Evolutionary conservation across 2,888 invertebrate genomes (phyloP), one percentile per base, ranked within the genome.

Genomic region (Harpagoxenus sublaevis): DNA sequence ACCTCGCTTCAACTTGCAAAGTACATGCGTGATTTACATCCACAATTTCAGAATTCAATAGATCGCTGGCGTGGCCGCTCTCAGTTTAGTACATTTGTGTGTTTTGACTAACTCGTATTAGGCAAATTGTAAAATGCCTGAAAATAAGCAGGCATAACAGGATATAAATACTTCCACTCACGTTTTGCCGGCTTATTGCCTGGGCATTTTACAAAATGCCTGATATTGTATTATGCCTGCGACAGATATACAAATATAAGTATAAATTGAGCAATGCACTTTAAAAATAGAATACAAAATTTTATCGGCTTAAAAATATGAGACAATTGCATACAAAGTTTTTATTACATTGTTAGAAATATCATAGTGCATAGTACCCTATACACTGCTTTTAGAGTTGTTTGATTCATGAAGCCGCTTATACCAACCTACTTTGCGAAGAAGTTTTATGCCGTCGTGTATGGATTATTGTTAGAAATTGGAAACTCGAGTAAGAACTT

Each of bases 401-500:
- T 4, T 2, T 8, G 48, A 48, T 15, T 48, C 12, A 66, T 31
- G 18, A 31, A 45, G 48, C 23, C 2, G n/a, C 0, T 28, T 57
- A 23, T 12, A 48, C 6, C 75, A 48, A 48, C 35, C 45, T 9
- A 75, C 10, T 65, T 66, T 35, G 18, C 31, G 35, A 75, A 31
- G 23, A 48, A 60, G 48, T 9, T 65, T 23, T 15, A 35, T 6
- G 18, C 45, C 35, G 23, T 1, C 23, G 18, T 55, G 23, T 1
- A 23, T 12, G 53, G 23, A 71, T 60, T 79, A 73, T 71, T 60
- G 48, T 18, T n/a, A 42, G 31, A 78, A 79, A 3, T 79, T 15
- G 45, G n/a, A 35, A n/a, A 70, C 35, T 45, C 28, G 28, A 71
- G 39, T n/a, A 4, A 60, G 23, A 12, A 60, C 2, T 57, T 23